Evolutionary conservation across 53 echinoderm and acorn worm species (phyloP).

Genomic region (Henricia sp.): DNA sequence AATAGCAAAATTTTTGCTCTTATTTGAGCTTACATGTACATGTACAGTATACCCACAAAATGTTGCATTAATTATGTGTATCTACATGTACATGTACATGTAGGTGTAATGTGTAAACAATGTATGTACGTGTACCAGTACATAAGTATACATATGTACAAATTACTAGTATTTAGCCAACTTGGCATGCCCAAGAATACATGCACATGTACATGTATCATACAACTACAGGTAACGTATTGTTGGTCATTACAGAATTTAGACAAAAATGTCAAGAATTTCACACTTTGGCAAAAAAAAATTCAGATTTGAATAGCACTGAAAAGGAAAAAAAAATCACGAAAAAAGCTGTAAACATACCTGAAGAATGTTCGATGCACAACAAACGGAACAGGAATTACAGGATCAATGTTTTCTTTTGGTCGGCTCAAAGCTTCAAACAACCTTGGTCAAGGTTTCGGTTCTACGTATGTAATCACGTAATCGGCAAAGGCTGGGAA

Average conservation of each 20-base stretch:
- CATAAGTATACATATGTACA: background rate
- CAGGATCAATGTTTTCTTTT: too few species aligned
- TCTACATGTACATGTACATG: background rate
- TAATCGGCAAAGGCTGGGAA: too few species aligned
- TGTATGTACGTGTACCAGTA: background rate
- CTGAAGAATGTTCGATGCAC: background rate
- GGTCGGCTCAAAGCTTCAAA: too few species aligned
- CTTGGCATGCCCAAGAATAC: background rate
- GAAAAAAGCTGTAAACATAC: background rate
- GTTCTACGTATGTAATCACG: too few species aligned
- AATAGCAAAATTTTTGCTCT: too few species aligned
- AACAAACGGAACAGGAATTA: too few species aligned
- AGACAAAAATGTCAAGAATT: background rate
- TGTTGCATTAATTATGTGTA: background rate
- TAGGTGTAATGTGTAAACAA: background rate
- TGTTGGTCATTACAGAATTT: too few species aligned
- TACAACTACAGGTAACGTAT: background rate
- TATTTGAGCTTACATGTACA: background rate
- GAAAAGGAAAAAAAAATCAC: background rate
- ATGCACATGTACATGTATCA: background rate
- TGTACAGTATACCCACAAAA: background rate
- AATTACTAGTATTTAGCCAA: background rate
- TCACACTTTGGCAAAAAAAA: background rate
- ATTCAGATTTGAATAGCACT: background rate
- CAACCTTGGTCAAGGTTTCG: too few species aligned